Base-by-base conservation (phyloP, 2,888 invertebrate genomes). In the Nymphalis polychloros region DNA sequence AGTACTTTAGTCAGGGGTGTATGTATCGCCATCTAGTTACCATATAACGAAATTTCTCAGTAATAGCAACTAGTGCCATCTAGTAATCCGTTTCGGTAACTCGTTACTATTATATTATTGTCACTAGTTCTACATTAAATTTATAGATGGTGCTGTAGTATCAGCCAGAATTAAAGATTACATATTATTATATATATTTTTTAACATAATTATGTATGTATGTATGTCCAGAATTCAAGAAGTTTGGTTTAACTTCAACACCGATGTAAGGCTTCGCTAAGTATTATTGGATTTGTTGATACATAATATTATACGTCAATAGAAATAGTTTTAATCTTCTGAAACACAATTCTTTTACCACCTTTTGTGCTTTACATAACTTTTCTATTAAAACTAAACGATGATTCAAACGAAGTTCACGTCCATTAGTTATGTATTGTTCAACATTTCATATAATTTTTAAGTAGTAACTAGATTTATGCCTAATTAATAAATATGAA, bases 251-350 rank as follows among this genome's bases (percentile, higher is more conserved):
- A 52, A 65, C 65, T 60, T 65, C 52, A 31, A 47, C 52, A 47
- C 60, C 46, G 17, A 49, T 59, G n/a, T 67, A 67, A 48, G 66
- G 66, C 66, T 67, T 67, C 66, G n/a, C 49, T 41, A 49, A 48
- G 55, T 62, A 62, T 61, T 67, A 55, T 62, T 62, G 46, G 66
- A 67, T 67, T 67, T 53, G 35, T 55, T 67, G 61, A 60, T 67
- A 55, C 47, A 35, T 60, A n/a, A n/a, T n/a, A 52, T 65, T 60
- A 53, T 52, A 59, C 48, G 41, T 7, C 48, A 59, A n/a, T 59
- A 57, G 47, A 57, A 64, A 64, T 57, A 59, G 59, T 35, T 50
- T 64, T 59, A 64, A 64, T 50, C 64, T 23, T 49, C 19, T 50
- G 20, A 57, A 64, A 31, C 8, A 59, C 19, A 16, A 46, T 17